Base-by-base conservation (phyloP, 2,888 invertebrate species). In the Parnassius glacialis region DNA sequence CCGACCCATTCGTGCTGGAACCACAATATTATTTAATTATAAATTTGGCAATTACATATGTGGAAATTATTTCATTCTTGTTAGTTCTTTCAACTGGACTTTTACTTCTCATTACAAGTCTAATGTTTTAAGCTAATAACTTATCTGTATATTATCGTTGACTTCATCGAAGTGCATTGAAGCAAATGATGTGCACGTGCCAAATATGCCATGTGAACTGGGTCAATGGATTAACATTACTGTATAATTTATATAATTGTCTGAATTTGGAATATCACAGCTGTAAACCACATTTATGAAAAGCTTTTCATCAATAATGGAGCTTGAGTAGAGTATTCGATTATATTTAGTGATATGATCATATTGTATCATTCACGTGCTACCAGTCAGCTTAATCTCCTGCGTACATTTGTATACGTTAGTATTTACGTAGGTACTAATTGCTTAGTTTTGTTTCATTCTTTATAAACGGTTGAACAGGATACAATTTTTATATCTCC, bases 191-290 rank as follows among this genome's bases (percentile, higher is more conserved):
- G 64, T 62, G 63, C 64, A 66, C 66, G 70, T 67, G 69, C 70
- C 71, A 69, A 70, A 68, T 69, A 70, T 65, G 67, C 64, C 67
- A 54, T 58, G 58, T 51, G 67, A 73, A 70, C 56, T 70, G 66
- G 73, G 73, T 70, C 73, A 70, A 67, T 65, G 65, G 66, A 65
- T 69, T 66, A 58, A 66, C 65, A 59, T 62, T 59, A 59, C 50
- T 41, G 51, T 20, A 16, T 59, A 62, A 58, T 62, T 53, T 62
- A 53, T 57, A 57, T 55, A 34, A 48, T 52, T 57, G 57, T n/a
- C 62, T 25, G 48, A 16, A 42, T 50, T 53, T 42, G 50, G 43
- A 57, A 57, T 58, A 58, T 52, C 12, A 44, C 44, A 2, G 43
- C 44, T 25, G 44, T 58, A 52, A 58, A 52, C 43, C 43, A 13